Conservation (phyloP, 2,888 invertebrate genomes). For the Nasonovia ribisnigri region DNA sequence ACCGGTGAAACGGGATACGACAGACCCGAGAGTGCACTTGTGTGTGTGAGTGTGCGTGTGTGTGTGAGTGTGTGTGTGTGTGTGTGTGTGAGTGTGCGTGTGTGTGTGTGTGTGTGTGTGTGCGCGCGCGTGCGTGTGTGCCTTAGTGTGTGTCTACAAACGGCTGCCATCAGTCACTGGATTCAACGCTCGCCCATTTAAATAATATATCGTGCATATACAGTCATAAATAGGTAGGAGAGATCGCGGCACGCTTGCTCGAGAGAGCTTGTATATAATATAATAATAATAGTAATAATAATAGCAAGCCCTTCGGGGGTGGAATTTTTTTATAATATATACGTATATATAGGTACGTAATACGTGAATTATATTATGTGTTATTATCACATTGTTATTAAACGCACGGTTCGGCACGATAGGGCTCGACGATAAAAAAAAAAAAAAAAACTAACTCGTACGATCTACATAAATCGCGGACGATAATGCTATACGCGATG, state of each 20-base stretch:
- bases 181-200: neutral
- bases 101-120: no score
- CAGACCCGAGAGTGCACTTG: neutral
- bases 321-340: neutral
- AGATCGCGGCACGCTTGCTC: neutral
- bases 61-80: neutral
- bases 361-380: neutral
- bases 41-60: no score
- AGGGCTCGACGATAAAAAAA: neutral
- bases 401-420: neutral
- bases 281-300: neutral
- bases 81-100: no score
- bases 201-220: neutral
- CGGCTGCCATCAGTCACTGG: neutral
- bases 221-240: neutral
- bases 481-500: neutral
- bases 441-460: neutral
- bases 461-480: neutral
- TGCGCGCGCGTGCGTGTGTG: neutral
- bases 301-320: neutral
- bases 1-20: slow-evolving; percentile 36
- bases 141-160: neutral
- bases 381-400: neutral
- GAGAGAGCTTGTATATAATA: neutral
- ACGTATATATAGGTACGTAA: neutral